Evolutionary conservation across 2,113 vertebrate genomes (phyloP).

Genomic region (Sebastes fasciatus): DNA sequence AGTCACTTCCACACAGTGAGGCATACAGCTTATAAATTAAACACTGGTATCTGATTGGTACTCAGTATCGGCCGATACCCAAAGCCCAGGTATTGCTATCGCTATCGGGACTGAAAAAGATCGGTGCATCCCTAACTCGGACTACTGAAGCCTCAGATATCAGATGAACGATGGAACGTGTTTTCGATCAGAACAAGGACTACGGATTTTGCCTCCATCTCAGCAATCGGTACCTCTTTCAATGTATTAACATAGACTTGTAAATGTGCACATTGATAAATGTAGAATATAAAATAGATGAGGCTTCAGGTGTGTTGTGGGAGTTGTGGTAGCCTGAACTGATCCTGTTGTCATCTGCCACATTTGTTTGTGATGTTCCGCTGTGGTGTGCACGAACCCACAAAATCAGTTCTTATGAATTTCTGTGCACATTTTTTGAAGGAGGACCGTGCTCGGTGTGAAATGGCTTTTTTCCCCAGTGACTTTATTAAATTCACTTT

Average conservation of each 20-base stretch:
- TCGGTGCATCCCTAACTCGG: too few species aligned
- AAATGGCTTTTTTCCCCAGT: conserved; percentile 2
- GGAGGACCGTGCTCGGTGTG: background rate
- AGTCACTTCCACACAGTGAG: too few species aligned
- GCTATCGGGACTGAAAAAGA: too few species aligned
- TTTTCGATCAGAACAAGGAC: too few species aligned
- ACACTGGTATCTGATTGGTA: too few species aligned
- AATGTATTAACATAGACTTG: background rate
- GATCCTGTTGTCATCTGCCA: background rate
- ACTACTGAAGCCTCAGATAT: too few species aligned
- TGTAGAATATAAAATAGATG: background rate
- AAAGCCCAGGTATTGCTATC: too few species aligned
- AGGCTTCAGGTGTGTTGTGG: background rate
- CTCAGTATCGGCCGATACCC: too few species aligned
- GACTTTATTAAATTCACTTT: conserved; percentile 63
- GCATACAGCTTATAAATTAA: too few species aligned
- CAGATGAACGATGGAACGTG: too few species aligned
- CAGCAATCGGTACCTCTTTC: background rate
- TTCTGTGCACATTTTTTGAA: background rate
- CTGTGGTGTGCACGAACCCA: background rate
- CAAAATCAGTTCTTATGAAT: background rate
- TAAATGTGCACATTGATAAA: background rate
- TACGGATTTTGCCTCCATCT: background rate
- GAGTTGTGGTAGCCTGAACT: background rate
- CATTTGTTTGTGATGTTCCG: background rate